These are phyloP conservation scores for Noctua pronuba DNA, from an alignment of 2,888 invertebrate genomes.

Conservation along the genomic window DNA sequence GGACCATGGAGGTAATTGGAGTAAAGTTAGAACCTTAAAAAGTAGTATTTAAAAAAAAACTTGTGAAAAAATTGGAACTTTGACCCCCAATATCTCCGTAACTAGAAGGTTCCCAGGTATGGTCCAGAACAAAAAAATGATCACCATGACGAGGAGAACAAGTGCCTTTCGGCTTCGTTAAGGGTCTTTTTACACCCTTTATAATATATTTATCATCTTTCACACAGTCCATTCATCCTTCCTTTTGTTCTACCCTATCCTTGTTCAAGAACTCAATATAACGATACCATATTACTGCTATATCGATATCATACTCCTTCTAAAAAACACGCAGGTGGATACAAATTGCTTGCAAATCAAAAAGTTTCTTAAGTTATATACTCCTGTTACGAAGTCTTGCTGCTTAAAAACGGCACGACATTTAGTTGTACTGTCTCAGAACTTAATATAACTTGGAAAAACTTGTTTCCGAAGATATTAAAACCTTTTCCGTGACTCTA, in stretches of 20 bases:
- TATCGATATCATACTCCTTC: neutral
- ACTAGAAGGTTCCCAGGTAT: too few species aligned
- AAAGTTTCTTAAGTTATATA: neutral
- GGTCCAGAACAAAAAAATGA: too few species aligned
- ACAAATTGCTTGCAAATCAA: neutral
- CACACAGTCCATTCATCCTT: neutral
- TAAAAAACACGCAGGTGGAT: neutral
- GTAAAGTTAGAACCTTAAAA: too few species aligned
- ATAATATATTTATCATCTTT: too few species aligned
- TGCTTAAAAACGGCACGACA: conserved; percentile 3
- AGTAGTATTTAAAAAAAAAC: too few species aligned
- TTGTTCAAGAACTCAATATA: neutral
- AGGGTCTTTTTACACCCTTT: too few species aligned
- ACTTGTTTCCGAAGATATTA: conserved; percentile 47
- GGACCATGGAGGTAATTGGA: too few species aligned
- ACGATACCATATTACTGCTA: neutral
- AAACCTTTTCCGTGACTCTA: conserved; percentile 28
- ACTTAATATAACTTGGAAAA: conserved; percentile 50
- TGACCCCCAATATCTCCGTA: too few species aligned
- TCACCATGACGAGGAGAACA: too few species aligned
- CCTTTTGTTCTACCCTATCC: neutral
- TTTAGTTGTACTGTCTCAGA: conserved; percentile 16
- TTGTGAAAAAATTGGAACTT: too few species aligned
- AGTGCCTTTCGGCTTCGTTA: too few species aligned
- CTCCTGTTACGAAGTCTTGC: neutral